Conservation (phyloP, 2,888 invertebrate species). For the Atrina japonica region DNA sequence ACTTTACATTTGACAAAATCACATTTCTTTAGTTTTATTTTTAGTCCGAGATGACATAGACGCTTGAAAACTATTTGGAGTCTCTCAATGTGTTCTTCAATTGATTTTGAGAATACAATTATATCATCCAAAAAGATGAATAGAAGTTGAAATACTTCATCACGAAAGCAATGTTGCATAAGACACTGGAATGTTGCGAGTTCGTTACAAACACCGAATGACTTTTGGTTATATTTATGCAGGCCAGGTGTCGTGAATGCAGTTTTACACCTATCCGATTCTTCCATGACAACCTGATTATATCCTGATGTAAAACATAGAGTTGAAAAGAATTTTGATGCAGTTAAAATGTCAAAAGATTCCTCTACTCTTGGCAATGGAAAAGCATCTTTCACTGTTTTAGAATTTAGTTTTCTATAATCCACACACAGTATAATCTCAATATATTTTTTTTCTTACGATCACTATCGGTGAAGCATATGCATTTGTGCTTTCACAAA, state of each 20-base stretch:
- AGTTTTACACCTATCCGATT: conserved; percentile 34
- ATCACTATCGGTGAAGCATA: conserved; percentile 53
- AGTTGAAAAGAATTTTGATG: conserved; percentile 33
- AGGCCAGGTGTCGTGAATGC: conserved; percentile 30
- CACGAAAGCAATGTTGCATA: conserved; percentile 48
- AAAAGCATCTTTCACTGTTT: conserved; percentile 42
- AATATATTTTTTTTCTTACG: conserved; percentile 49
- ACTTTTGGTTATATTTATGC: too few species aligned
- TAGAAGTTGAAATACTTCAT: conserved; percentile 39
- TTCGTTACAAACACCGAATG: conserved; percentile 22
- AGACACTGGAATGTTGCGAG: conserved; percentile 50
- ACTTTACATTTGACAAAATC: too few species aligned
- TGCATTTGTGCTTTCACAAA: conserved; percentile 33
- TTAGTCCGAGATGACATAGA: conserved; percentile 35
- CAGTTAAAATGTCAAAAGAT: conserved; percentile 40
- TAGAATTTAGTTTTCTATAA: conserved; percentile 41
- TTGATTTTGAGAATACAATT: conserved; percentile 46
- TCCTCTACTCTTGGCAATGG: conserved; percentile 49
- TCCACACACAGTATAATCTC: conserved; percentile 39
- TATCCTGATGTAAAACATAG: conserved; percentile 42
- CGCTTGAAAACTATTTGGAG: conserved; percentile 35
- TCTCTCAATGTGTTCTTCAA: conserved; percentile 38
- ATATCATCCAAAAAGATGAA: conserved; percentile 56
- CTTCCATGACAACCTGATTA: conserved; percentile 40
- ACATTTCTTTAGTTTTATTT: conserved; percentile 43